Conservation (phyloP, 2,888 invertebrate genomes). For the Chymomyza procnemis region DNA sequence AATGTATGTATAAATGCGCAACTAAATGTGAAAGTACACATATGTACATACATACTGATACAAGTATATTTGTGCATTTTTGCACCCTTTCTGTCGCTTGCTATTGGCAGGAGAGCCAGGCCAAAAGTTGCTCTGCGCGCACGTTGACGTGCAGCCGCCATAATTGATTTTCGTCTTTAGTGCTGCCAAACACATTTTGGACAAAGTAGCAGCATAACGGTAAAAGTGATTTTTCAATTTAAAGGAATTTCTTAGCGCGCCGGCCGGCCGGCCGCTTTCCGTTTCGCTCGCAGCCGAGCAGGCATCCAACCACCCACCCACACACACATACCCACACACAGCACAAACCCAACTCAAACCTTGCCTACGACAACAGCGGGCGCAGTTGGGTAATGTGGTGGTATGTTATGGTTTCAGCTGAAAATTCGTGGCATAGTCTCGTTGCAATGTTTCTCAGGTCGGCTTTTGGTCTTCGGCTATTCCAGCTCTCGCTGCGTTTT, state of each 20-base stretch:
- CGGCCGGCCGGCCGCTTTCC: conserved; percentile 1
- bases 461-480: conserved; percentile 9
- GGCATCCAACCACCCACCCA: too few species aligned
- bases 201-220: not conserved
- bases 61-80: not conserved
- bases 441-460: not conserved
- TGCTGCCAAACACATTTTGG: not conserved
- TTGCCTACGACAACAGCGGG: conserved; percentile 19
- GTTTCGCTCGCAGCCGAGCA: not conserved
- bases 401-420: conserved; percentile 9
- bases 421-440: not conserved
- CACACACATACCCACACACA: not conserved
- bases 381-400: conserved; percentile 24
- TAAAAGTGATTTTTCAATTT: not conserved
- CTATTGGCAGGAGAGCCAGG: conserved; percentile 31
- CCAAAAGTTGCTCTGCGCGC: too few species aligned
- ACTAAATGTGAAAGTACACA: too few species aligned
- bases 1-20: not conserved
- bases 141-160: conserved; percentile 35
- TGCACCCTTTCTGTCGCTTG: conserved; percentile 7
- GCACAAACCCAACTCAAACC: not conserved
- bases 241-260: not conserved
- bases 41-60: too few species aligned
- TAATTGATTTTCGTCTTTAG: conserved; percentile 50
- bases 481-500: conserved; percentile 47